A percentile compares a stretch with the other conserved stretches of the same genome.
Evolutionary conservation across 2,888 invertebrate species (phyloP).

Genomic region (Caenorhabditis macrosperma): DNA sequence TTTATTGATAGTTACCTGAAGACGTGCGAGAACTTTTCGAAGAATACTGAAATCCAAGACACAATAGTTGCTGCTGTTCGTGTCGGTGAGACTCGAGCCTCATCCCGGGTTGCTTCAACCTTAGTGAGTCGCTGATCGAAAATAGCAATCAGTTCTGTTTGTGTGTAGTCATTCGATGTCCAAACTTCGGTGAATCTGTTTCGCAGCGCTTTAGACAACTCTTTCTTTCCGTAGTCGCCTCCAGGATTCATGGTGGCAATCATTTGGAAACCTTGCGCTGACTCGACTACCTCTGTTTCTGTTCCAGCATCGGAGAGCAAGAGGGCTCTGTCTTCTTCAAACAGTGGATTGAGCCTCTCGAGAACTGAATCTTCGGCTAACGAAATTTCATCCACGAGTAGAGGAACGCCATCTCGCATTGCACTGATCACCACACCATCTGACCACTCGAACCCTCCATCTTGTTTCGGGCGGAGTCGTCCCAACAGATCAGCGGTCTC

Average conservation of each 20-base stretch:
- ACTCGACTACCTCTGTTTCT: conserved; percentile 82
- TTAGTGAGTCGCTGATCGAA: conserved; percentile 83
- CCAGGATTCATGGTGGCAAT: conserved; percentile 99
- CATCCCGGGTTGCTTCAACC: conserved; percentile 53
- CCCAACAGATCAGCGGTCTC: conserved; percentile 98
- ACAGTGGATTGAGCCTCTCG: conserved; percentile 94
- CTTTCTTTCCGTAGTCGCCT: conserved; percentile 99
- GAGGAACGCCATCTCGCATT: conserved; percentile 90
- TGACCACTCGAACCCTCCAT: conserved; percentile 89
- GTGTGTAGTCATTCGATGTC: conserved; percentile 87
- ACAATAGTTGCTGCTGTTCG: conserved; percentile 61
- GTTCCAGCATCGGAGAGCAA: conserved; percentile 92
- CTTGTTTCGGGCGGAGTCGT: conserved; percentile 89
- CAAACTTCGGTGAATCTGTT: conserved; percentile 99
- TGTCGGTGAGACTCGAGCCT: conserved; percentile 43
- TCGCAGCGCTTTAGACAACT: conserved; percentile 94
- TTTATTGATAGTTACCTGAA: conserved; percentile 63
- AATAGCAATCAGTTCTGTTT: conserved; percentile 88
- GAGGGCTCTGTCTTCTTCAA: conserved; percentile 91
- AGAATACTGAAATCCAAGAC: conserved; percentile 68
- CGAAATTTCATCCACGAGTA: conserved; percentile 98
- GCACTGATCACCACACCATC: conserved; percentile 95
- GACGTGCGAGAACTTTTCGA: conserved; percentile 65
- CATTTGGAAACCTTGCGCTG: conserved; percentile 88
- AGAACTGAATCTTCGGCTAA: conserved; percentile 89